Conservation (phyloP, 1,140 invertebrate genomes). For the Aphis craccivora region DNA sequence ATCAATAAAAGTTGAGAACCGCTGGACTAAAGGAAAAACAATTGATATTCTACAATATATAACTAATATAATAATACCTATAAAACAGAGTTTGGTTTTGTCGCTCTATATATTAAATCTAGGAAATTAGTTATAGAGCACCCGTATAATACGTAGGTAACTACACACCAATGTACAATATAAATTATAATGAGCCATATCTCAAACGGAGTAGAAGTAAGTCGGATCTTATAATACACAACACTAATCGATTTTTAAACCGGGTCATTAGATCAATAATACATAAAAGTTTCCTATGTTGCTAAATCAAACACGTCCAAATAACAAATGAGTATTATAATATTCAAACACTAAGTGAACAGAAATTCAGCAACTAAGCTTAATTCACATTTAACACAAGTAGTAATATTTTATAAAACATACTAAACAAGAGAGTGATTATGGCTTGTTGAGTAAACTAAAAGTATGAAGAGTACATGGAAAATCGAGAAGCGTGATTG, state of each 20-base stretch:
- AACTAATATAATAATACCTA: not conserved
- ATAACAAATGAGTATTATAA: not conserved
- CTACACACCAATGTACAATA: not conserved
- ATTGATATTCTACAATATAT: not conserved
- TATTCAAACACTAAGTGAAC: not conserved
- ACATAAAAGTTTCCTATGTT: not conserved
- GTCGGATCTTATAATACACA: not conserved
- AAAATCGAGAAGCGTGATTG: not conserved
- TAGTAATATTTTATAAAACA: constrained; percentile 2
- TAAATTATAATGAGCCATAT: constrained; percentile 13
- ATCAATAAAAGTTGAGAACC: too few relatives aligned
- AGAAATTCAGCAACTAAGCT: not conserved
- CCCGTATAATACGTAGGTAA: not conserved
- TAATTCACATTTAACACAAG: not conserved
- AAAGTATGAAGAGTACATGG: not conserved
- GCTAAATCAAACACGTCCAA: not conserved
- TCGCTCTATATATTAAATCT: not conserved
- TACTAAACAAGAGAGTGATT: not conserved
- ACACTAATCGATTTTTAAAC: constrained; percentile 26
- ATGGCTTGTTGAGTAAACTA: not conserved
- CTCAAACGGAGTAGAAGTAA: not conserved
- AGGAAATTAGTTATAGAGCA: not conserved
- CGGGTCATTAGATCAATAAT: constrained; percentile 16
- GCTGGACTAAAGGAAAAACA: not conserved
- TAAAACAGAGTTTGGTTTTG: not conserved